Percentiles rank a stretch among this genome's conserved stretches.
phyloP scores from a whole-genome alignment of 2,888 invertebrate species.

The Mythimna albipuncta region DNA sequence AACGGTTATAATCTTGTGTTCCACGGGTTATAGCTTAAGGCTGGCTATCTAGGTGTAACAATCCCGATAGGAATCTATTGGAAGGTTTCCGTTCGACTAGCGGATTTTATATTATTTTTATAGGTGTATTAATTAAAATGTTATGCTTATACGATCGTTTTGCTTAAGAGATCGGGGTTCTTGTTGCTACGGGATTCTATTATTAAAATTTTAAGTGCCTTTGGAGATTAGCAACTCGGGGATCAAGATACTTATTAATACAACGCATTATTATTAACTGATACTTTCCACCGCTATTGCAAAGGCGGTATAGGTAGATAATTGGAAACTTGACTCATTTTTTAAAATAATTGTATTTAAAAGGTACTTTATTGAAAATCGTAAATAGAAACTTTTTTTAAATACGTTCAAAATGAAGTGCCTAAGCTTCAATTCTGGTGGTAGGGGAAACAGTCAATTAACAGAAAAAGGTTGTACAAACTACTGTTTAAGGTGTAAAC shows the following conservation, averaged over 20 bases:
- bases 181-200: neutral
- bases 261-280: neutral
- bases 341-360: too few species aligned
- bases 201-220: constrained; percentile 6
- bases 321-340: too few species aligned
- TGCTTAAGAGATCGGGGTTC: neutral
- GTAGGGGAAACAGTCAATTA: too few species aligned
- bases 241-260: neutral
- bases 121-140: neutral
- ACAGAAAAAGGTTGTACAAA: too few species aligned
- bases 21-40: constrained; percentile 32
- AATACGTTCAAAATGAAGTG: too few species aligned
- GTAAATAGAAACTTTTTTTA: too few species aligned
- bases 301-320: neutral
- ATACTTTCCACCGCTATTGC: neutral
- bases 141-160: neutral
- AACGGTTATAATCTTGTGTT: constrained; percentile 33
- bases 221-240: neutral
- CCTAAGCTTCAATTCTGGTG: too few species aligned
- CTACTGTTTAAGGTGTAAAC: too few species aligned
- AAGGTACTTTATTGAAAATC: too few species aligned
- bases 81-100: constrained; percentile 1
- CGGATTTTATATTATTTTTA: constrained; percentile 9
- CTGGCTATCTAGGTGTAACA: constrained; percentile 26
- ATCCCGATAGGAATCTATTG: constrained; percentile 24